Evolutionary conservation across 2,797 vertebrate genomes (phyloP).

Genomic region (Squalus acanthias): DNA sequence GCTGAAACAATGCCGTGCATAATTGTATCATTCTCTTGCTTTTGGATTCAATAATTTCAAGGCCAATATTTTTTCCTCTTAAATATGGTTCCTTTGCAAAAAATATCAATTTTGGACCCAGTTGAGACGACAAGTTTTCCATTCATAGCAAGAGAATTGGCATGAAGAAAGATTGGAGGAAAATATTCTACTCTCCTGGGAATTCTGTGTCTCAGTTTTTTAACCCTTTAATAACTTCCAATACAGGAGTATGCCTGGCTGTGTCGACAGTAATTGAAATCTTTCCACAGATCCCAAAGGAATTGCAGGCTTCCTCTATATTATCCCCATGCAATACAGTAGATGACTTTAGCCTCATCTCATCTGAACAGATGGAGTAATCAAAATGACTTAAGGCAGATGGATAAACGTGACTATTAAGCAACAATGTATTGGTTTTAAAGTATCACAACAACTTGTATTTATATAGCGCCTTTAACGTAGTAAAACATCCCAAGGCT

Average conservation of each 20-base stretch:
- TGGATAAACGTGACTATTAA: neutral
- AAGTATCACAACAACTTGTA: neutral
- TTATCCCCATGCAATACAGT: neutral
- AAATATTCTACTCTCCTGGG: neutral
- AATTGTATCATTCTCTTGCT: neutral
- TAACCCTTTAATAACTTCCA: neutral
- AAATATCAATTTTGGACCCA: neutral
- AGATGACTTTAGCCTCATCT: neutral
- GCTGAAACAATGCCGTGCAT: neutral
- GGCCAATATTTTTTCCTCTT: neutral
- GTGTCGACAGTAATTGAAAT: neutral
- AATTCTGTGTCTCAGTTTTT: neutral
- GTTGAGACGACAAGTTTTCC: neutral
- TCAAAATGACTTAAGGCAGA: neutral
- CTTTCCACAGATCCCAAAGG: neutral
- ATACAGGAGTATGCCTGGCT: neutral
- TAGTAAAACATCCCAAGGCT: too few species aligned
- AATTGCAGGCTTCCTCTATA: neutral
- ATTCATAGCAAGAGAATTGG: neutral
- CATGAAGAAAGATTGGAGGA: neutral
- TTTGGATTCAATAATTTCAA: neutral
- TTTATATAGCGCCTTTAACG: too few species aligned
- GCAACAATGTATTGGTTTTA: neutral
- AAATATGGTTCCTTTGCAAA: neutral
- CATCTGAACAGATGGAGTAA: neutral